phyloP scores from a whole-genome alignment of 2,888 invertebrate species.

The Lepidocyrtinus sp. region DNA sequence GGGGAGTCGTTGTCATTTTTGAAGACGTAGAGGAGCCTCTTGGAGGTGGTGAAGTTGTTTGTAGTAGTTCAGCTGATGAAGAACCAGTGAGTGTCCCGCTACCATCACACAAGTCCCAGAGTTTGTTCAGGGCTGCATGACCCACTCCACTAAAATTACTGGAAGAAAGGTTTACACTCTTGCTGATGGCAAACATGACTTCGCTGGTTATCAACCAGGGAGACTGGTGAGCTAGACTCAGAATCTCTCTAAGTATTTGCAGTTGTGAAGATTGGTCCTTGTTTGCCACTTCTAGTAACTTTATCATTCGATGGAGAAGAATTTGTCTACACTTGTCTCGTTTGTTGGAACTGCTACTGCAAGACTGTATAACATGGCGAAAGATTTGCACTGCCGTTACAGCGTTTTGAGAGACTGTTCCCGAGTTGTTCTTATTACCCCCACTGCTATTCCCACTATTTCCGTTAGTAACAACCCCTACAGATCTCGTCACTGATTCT shows the following conservation, averaged over 20 bases:
- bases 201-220: constrained; percentile 86
- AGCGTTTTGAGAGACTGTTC: constrained; percentile 26
- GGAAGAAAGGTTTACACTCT: constrained; percentile 53
- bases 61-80: constrained; percentile 42
- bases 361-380: constrained; percentile 40
- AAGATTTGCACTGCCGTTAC: constrained; percentile 46
- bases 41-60: constrained; percentile 20
- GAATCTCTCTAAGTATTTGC: constrained; percentile 84
- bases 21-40: constrained; percentile 20
- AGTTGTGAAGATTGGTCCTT: constrained; percentile 75
- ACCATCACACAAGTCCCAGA: constrained; percentile 61
- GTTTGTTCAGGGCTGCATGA: constrained; percentile 61
- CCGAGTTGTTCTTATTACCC: background rate
- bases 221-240: constrained; percentile 84
- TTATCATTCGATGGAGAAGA: constrained; percentile 64
- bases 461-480: background rate
- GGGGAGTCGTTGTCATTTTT: constrained; percentile 36
- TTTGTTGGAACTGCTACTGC: constrained; percentile 14
- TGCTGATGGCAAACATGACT: constrained; percentile 75
- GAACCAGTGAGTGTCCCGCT: constrained; percentile 44
- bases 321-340: constrained; percentile 51
- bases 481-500: constrained; percentile 34
- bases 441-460: background rate
- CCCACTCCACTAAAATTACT: constrained; percentile 51
- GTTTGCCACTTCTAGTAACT: constrained; percentile 68